Base-by-base conservation (phyloP, 2,888 invertebrate species). In the Troides aeacus region DNA sequence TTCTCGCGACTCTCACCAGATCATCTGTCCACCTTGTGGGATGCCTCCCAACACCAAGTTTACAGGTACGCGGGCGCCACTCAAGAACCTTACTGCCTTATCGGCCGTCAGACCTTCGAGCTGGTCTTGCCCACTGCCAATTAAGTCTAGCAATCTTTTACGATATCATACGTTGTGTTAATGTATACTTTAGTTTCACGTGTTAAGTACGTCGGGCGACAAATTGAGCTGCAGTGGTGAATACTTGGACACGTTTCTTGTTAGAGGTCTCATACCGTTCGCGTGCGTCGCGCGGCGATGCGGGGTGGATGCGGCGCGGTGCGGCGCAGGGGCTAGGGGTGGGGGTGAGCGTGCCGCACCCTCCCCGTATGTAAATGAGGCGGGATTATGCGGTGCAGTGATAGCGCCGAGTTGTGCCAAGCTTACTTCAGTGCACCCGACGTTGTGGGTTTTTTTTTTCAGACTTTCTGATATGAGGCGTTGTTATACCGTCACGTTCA, bases 191-290 rank as follows among this genome's bases (percentile, higher is more conserved):
- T n/a, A 5, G 18, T 15, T 53, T 53, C 53, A 8, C n/a, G 18
- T n/a, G 53, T 53, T n/a, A 15, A 21, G 57, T 58, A n/a, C 23
- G 23, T 23, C 57, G 57, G 56, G n/a, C 61, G 42, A 56, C 30
- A 69, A 39, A 24, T 21, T 63, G 62, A 59, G 57, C 56, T 61
- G 23, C 61, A 2, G 61, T n/a, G 69, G 53, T 64, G 68, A 36
- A 61, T 53, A 64, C 69, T 69, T 69, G 60, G 60, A 69, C 64
- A 69, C 69, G 69, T 69, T 61, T 56, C 64, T 69, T 61, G 69
- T 64, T 69, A 69, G 61, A 68, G 64, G 36, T 61, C 60, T 61
- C 42, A 64, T 61, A 60, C 64, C 66, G 53, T 21, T n/a, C 53
- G 23, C 23, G 57, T 23, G 57, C 23, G 23, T 2, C 57, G 23